These are phyloP conservation scores for Cyclopterus lumpus DNA, from an alignment of 2,797 vertebrate genomes.

Conservation along the genomic window DNA sequence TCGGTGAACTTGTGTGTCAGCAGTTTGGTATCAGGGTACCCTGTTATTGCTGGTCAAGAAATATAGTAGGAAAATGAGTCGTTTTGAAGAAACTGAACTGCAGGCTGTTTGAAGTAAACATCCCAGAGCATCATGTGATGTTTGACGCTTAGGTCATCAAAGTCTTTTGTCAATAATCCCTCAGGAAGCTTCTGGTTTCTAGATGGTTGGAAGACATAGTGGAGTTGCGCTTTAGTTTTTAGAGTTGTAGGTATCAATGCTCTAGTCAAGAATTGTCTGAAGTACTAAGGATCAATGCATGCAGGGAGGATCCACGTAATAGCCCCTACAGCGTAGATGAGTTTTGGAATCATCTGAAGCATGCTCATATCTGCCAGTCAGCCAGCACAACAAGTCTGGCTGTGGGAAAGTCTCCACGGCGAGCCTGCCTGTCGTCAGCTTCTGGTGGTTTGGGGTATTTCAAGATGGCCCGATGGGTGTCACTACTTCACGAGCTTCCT, in stretches of 20 bases:
- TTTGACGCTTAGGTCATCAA: not conserved
- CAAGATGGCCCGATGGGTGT: slow-evolving; percentile 69
- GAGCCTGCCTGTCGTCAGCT: slow-evolving; percentile 65
- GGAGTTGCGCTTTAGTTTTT: not conserved
- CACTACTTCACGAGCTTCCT: slow-evolving; percentile 60
- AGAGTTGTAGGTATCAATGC: not conserved
- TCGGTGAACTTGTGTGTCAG: not conserved
- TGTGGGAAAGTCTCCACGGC: slow-evolving; percentile 53
- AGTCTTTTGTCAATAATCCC: not conserved
- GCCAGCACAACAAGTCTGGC: slow-evolving; percentile 18
- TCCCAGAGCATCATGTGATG: not conserved
- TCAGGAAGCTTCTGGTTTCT: not conserved
- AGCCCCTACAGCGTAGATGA: not conserved
- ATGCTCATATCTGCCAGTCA: slow-evolving; percentile 7
- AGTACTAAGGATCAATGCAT: not conserved
- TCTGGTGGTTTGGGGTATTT: slow-evolving; percentile 73
- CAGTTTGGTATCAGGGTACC: not conserved
- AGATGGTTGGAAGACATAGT: not conserved
- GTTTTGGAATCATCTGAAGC: not conserved
- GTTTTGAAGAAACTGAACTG: not conserved
- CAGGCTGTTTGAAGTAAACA: slow-evolving; percentile 5
- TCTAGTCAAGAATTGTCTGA: not conserved
- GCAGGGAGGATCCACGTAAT: not conserved
- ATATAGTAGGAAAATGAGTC: not conserved
- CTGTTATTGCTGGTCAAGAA: slow-evolving; percentile 22